Conservation (phyloP, 2,113 vertebrate species). For the Panurus biarmicus region DNA sequence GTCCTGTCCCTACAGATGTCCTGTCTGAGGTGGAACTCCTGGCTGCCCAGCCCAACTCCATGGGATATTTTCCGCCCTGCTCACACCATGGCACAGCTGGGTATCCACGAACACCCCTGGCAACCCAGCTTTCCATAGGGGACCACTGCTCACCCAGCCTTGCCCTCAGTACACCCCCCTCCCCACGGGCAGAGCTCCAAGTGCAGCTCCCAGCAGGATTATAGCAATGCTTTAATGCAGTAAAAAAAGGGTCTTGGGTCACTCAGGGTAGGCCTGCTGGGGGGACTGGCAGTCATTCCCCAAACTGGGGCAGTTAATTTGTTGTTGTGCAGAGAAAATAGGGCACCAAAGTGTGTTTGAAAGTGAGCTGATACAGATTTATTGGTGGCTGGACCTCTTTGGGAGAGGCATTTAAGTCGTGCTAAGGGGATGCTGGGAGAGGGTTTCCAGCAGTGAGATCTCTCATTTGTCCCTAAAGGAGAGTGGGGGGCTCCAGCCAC, state of each 20-base stretch:
- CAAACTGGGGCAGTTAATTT: background rate
- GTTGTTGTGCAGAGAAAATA: slow-evolving; percentile 1
- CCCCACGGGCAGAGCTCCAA: background rate
- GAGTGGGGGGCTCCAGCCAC: background rate
- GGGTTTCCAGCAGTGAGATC: background rate
- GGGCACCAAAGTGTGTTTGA: background rate
- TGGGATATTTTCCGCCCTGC: background rate
- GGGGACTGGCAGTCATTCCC: background rate
- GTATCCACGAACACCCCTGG: background rate
- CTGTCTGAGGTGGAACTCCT: background rate
- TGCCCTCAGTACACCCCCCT: background rate
- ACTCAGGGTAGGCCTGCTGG: background rate
- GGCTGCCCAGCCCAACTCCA: background rate
- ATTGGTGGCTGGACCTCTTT: background rate
- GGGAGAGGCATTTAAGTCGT: background rate
- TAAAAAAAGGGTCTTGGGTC: background rate
- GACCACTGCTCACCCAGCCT: background rate
- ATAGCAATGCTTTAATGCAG: background rate
- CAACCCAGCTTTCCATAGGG: background rate
- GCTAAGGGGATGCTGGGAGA: background rate
- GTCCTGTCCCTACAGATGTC: background rate
- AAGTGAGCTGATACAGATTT: slow-evolving; percentile 12
- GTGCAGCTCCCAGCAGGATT: accelerated
- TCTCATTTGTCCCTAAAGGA: background rate
- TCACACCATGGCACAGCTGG: background rate